Base-by-base conservation (phyloP, 2,888 invertebrate genomes). In the Xylota segnis region DNA sequence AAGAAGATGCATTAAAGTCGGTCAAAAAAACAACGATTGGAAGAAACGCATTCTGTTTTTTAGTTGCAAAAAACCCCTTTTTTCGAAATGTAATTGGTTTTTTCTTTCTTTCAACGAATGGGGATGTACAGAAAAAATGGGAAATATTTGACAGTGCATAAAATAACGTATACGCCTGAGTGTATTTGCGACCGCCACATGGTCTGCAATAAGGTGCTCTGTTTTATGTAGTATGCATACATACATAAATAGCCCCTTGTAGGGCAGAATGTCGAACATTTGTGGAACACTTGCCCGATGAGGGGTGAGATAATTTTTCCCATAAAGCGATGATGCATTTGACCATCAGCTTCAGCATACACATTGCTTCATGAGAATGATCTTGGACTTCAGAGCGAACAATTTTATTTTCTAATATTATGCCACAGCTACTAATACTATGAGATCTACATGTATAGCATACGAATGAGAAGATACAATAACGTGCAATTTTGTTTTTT, bases 321-420 rank as follows among this genome's bases (percentile, higher is more conserved):
- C 63, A 56, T 58, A 58, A 32, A 66, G 65, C 37, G 75, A 65
- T 56, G 37, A 47, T 56, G 47, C 65, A 56, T 76, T 58, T 66
- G 76, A 66, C 58, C 66, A 47, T 10, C 50, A 72, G 45, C 66
- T 37, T 10, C 50, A 72, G 45, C 18, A 47, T 59, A 18, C 43
- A 40, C 47, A 29, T 12, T 61, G 59, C 27, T 76, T 66, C 59
- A 76, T 66, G 76, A 76, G 66, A 76, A 76, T 76, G 66, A 76
- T 66, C 76, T 76, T 76, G 76, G 66, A 76, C 76, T 66, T 75
- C 58, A 40, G 43, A 66, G 66, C 47, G 66, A 66, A 66, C 50
- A 76, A 58, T 58, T 66, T 37, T 58, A 58, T 66, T 68, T 29
- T 18, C 14, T 27, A 27, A 54, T 54, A 50, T 68, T 40, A 23